Evolutionary conservation across 1,140 invertebrate genomes (phyloP), one percentile per base, ranked within the genome.

Genomic region (Luehdorfia chinensis): DNA sequence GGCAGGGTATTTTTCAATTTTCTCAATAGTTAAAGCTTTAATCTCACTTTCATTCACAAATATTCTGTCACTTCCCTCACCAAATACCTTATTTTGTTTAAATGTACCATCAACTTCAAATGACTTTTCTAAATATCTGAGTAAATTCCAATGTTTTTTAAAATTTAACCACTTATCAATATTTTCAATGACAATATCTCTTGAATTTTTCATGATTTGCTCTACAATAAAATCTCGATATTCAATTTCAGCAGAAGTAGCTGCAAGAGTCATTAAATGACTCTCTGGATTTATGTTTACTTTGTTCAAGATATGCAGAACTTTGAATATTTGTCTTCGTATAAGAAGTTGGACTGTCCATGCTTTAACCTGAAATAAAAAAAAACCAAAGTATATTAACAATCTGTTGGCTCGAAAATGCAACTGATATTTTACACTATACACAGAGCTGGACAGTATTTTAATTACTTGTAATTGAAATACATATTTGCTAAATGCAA

Each of bases 291-390:
- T 86, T 47, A 90, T 79, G 50, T 86, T 84, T 14, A 90, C 87
- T 77, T 92, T 92, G 48, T 84, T 86, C 44, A 92, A 62, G 54
- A 92, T 87, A 74, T 91, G 91, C 7, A 90, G 87, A 16, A 90
- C 90, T 80, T 89, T 88, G 55, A 89, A 90, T 64, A 91, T 89
- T 66, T 92, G 90, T 59, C 87, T 89, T 48, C 90, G 84, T n/a
- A 83, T 69, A 13, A 92, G 58, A 15, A 92, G 70, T 61, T 91
- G 90, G 1, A 87, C 71, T 9, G 90, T 87, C 91, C 91, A 92
- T 44, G 81, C 76, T 59, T 89, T 87, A 3, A 92, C 90, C 87
- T 92, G 75, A 5, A 55, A 50, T 11, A 15, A 59, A 72, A 6
- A 49, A 52, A 1, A 47, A 33, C 11, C 8, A 4, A 3, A 21